Base-by-base conservation (phyloP, 1,140 invertebrate species). In the Brachionus koreanus region DNA sequence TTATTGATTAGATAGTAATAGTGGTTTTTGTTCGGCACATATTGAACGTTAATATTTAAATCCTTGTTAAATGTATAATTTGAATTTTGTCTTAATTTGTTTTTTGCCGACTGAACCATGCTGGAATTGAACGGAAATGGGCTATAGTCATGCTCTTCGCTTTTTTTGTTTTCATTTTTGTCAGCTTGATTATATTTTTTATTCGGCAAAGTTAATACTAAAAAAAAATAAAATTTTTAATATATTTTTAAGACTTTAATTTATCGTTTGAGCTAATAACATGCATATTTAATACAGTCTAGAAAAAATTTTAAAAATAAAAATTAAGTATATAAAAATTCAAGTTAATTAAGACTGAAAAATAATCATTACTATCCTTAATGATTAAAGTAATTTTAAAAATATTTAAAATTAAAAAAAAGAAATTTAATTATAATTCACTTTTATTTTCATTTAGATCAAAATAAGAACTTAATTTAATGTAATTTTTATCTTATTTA, bases 201-300 rank as follows among this genome's bases (percentile, higher is more conserved):
- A n/a, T 74, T 74, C 25, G 69, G 69, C 39, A 74, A 74, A 46
- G 69, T 74, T 9, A 74, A 46, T 19, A 74, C 69, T 74, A 43
- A 46, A 46, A 74, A 25, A 25, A 12, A 25, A 74, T 6, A 74
- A 74, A 74, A 74, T 46, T 74, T 13, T 13, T 42, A 46, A 46
- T 23, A 13, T 5, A 13, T 29, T 29, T 46, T n/a, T 9, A 25
- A 63, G 16, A 57, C 2, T n/a, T 57, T 57, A 16, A 46, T 2
- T 12, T 19, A 57, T 16, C 49, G 4, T 29, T 29, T 29, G 29
- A 29, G 29, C 29, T 29, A 3, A 29, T 29, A 29, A 29, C 29
- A 29, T 29, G 29, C 29, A 29, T 1, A 2, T 29, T 29, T 29
- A 29, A 29, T 2, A 29, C 3, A 29, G 29, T 29, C 29, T n/a